Percentiles rank a stretch among this genome's conserved stretches.
Evolutionary conservation across 2,113 vertebrate species (phyloP).

Genomic region (Lophotis ruficrista): DNA sequence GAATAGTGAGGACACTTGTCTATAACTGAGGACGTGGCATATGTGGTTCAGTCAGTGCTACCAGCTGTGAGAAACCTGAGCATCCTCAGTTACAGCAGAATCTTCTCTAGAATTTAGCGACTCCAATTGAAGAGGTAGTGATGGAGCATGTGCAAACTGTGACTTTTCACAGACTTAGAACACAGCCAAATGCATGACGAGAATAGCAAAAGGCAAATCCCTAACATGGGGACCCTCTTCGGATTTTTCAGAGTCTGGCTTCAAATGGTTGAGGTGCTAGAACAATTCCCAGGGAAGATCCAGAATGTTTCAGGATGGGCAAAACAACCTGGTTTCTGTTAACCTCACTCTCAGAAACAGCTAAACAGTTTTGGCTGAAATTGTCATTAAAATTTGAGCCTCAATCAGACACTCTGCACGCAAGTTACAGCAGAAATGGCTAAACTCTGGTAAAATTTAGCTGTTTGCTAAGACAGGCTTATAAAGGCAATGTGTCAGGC

Average conservation of each 20-base stretch:
- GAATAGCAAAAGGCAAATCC: slow-evolving; percentile 57
- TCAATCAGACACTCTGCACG: neutral
- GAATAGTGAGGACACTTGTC: slow-evolving; percentile 18
- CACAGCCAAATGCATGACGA: slow-evolving; percentile 29
- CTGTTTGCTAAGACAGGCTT: neutral
- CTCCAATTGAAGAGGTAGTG: slow-evolving; percentile 26
- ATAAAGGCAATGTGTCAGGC: neutral
- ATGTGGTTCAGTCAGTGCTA: neutral
- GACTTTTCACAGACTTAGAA: slow-evolving; percentile 62
- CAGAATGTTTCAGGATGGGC: neutral
- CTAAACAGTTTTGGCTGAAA: neutral
- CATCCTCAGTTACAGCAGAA: slow-evolving; percentile 37
- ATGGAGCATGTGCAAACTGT: slow-evolving; percentile 60
- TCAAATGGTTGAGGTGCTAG: neutral
- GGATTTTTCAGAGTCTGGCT: slow-evolving; percentile 4
- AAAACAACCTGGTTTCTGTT: slow-evolving; percentile 2
- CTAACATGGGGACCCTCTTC: neutral
- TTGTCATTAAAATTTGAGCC: neutral
- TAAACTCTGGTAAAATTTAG: neutral
- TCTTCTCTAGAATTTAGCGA: slow-evolving; percentile 2
- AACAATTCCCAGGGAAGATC: slow-evolving; percentile 6
- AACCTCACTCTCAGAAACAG: neutral
- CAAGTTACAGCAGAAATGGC: neutral
- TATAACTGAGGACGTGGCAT: slow-evolving; percentile 40
- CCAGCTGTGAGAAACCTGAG: slow-evolving; percentile 65